Percentiles rank a stretch among this genome's conserved stretches.
phyloP scores from a whole-genome alignment of 2,797 vertebrate genomes.

The Echeneis naucrates region DNA sequence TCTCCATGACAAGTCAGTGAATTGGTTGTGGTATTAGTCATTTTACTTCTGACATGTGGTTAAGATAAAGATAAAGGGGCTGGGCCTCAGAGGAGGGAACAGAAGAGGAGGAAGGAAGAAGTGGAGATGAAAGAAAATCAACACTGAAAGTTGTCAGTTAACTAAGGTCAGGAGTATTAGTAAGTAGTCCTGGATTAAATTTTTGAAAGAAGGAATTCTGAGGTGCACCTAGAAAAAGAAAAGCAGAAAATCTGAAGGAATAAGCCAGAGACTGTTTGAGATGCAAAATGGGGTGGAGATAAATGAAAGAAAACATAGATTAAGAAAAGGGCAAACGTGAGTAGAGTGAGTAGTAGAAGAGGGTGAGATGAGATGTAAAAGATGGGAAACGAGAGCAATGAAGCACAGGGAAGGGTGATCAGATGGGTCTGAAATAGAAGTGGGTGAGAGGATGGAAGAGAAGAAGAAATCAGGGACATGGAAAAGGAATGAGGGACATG shows the following conservation, averaged over 20 bases:
- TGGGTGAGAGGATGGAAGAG: constrained; percentile 13
- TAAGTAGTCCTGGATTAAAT: not conserved
- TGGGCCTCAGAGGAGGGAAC: not conserved
- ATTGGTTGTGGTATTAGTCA: constrained; percentile 15
- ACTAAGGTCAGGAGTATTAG: not conserved
- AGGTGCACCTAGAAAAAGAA: not conserved
- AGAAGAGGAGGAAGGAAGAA: not conserved
- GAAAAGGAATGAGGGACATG: not conserved
- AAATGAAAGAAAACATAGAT: constrained; percentile 30
- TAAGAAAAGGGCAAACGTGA: not conserved
- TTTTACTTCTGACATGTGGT: constrained; percentile 19
- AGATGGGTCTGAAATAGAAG: not conserved
- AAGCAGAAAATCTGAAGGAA: not conserved
- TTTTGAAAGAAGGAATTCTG: not conserved
- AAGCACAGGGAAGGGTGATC: not conserved
- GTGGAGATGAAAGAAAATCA: constrained; percentile 2
- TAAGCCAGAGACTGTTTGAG: not conserved
- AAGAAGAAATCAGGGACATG: too few species aligned
- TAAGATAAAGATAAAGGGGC: constrained; percentile 13
- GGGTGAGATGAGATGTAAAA: not conserved
- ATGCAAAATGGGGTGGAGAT: constrained; percentile 3
- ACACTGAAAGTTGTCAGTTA: not conserved
- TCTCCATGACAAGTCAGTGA: constrained; percentile 30
- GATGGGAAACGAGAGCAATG: not conserved
- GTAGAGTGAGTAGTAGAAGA: not conserved